These are phyloP conservation scores for Erpornis zantholeuca DNA, from an alignment of 2,113 vertebrate species.

Conservation along the genomic window DNA sequence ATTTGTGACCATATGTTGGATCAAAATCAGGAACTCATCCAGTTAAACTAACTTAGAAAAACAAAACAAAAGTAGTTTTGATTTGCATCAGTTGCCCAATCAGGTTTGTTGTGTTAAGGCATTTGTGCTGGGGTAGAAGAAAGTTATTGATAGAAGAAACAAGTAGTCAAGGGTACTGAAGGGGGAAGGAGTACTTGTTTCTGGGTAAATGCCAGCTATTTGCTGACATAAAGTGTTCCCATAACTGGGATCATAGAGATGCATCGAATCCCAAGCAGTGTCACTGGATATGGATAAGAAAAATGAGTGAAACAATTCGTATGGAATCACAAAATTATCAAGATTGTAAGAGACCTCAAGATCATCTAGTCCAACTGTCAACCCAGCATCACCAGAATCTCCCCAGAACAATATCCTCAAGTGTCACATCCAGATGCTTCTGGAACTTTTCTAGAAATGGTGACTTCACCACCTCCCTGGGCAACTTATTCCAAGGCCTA, in stretches of 20 bases:
- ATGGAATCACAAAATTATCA: background rate
- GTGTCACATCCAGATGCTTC: background rate
- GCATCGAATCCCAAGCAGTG: background rate
- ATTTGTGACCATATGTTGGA: background rate
- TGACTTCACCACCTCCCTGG: background rate
- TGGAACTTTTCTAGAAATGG: background rate
- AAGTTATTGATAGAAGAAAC: background rate
- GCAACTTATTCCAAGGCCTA: background rate
- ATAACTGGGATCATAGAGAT: background rate
- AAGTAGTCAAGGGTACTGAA: background rate
- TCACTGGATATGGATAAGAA: background rate
- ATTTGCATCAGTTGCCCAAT: background rate
- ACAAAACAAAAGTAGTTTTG: background rate
- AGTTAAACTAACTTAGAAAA: background rate
- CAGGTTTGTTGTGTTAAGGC: background rate
- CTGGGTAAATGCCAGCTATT: background rate
- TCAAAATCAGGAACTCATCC: background rate
- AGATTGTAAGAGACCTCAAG: background rate
- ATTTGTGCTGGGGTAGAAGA: fast-evolving
- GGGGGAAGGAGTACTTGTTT: background rate
- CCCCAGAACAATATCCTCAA: background rate
- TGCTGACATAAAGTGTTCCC: background rate
- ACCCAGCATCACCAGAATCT: background rate
- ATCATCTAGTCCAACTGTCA: fast-evolving
- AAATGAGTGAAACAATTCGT: background rate